These are phyloP conservation scores for Rhagophthalmus giganteus DNA, from an alignment of 2,888 invertebrate species.

Conservation along the genomic window DNA sequence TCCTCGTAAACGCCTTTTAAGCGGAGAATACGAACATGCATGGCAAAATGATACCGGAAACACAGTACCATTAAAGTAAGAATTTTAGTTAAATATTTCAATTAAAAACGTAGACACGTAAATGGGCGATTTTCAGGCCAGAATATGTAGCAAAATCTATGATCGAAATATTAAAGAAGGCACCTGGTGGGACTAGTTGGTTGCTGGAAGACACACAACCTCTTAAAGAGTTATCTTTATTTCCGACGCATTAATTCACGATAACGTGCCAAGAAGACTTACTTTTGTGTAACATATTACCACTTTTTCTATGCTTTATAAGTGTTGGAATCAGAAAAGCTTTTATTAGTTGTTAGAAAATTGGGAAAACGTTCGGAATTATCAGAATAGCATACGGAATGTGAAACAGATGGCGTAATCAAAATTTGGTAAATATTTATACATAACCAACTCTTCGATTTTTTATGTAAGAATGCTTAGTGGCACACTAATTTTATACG, in stretches of 20 bases:
- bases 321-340: neutral
- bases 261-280: neutral
- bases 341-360: neutral
- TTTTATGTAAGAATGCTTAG: neutral
- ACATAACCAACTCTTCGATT: no score
- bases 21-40: conserved; percentile 71
- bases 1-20: conserved; percentile 70
- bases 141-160: conserved; percentile 71
- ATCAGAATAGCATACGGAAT: no score
- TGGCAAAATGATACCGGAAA: conserved; percentile 72
- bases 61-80: conserved; percentile 66
- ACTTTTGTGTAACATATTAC: neutral
- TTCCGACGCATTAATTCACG: conserved; percentile 27
- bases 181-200: conserved; percentile 74
- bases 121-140: conserved; percentile 67
- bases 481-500: neutral
- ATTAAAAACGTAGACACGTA: no score
- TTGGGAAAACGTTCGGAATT: no score
- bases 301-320: neutral
- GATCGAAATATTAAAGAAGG: conserved; percentile 67
- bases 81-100: conserved; percentile 6
- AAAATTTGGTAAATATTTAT: neutral
- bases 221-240: conserved; percentile 60
- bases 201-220: conserved; percentile 69
- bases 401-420: neutral